Base-by-base conservation (phyloP, 2,888 invertebrate genomes). In the Siphlonurus alternatus region DNA sequence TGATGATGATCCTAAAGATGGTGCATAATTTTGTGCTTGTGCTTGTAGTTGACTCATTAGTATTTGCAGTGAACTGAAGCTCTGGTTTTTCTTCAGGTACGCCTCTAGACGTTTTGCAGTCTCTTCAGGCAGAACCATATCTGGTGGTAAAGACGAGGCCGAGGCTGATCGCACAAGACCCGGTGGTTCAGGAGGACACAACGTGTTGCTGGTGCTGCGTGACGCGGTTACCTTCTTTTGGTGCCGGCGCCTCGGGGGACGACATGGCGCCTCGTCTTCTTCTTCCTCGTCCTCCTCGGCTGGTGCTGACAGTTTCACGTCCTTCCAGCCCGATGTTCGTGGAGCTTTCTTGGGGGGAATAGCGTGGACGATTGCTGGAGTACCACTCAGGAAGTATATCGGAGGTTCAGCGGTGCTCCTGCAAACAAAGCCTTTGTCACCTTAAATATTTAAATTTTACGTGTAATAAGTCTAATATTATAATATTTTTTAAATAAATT, bases 1-100 rank as follows among this genome's bases (percentile, higher is more conserved):
- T 38, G 38, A 38, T 38, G 38, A 38, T 38, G 38, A 38, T 15
- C 38, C 38, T 38, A 38, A 10, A 5, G 38, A 38, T 10, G 38
- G 38, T 38, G 38, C 15, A 38, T 56, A 56, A 51, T 51, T 51
- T 7, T 5, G 20, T 5, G n/a, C 5, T 56, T 56, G 19, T 18
- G 22, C 5, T 20, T 56, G 56, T 18, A 56, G 56, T 22, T 56
- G 19, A 56, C 22, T 56, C 19, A 56, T n/a, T n/a, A 56, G 56
- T 18, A 56, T 56, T 7, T 56, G 56, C 22, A 56, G 7, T 20
- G 56, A 56, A 22, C 56, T 56, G 56, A 56, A 56, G n/a, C 56
- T 56, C 56, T 56, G 56, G 56, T 56, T 56, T 22, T 56, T 56
- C 22, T 56, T 56, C 56, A 56, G 5, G 22, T 56, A 56, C n/a